Evolutionary conservation across 2,113 vertebrate species (phyloP), one percentile per base, ranked within the genome.

Genomic region (Strigops habroptila): DNA sequence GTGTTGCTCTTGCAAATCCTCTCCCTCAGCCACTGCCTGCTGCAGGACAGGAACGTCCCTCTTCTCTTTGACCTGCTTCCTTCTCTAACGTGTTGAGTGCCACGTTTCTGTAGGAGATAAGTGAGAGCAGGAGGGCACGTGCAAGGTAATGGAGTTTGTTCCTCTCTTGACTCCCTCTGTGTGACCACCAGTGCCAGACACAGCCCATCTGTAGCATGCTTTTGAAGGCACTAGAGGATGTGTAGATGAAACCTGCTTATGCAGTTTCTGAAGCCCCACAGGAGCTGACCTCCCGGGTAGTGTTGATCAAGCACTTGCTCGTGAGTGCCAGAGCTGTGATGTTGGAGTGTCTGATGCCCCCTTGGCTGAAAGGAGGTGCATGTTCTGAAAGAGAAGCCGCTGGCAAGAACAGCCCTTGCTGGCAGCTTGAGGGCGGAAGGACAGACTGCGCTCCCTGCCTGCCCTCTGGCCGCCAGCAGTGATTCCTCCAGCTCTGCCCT

Each of bases 171-270:
- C 25, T 43, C n/a, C 46, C 14, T 51, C 24, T 0, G 0, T 23
- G 19, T 48, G 25, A 28, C 9, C 18, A 18, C 24, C 14, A 48
- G 6, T 44, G 41, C 21, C 43, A 60, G 43, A 63, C 57, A 57
- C 41, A 28, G 13, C 41, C 1, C 0, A 28, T 35, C 27, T 28
- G 62, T 10, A 44, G 53, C 10, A 0, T 57, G 68, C 62, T 59
- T 59, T 82, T 48, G 37, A 71, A 23, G 9, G 8, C 10, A 0
- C 41, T 27, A 30, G 30, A 41, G 41, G 30, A 48, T 0, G 1
- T 3, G 22, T 13, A 5, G 55, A 5, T 48, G 57, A 64, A 59
- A 35, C 62, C 33, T 44, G 43, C 49, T 46, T 39, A 3, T 2
- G 21, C 48, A 5, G 28, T 33, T 79, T 67, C 71, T 33, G 65